Percentiles rank a stretch among this genome's conserved stretches.
Evolutionary conservation across 2,797 vertebrate species (phyloP).

Genomic region (Ciconia nigra): DNA sequence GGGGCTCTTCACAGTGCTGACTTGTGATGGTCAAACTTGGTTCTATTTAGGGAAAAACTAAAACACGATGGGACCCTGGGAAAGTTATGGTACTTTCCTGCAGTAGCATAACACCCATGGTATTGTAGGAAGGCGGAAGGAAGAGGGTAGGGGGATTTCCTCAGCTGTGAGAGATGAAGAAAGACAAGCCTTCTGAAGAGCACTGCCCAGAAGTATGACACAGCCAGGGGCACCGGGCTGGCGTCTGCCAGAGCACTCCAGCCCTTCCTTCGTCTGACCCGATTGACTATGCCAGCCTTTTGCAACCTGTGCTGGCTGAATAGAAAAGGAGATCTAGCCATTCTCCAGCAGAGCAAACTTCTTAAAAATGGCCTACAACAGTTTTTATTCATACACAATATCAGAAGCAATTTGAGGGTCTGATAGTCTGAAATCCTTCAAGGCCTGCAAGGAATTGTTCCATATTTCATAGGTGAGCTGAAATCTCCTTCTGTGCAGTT

Average conservation of each 20-base stretch:
- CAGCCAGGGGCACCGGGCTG: background rate
- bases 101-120: accelerated
- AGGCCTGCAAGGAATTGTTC: slow-evolving; percentile 1
- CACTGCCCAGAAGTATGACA: background rate
- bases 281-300: background rate
- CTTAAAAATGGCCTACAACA: background rate
- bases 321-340: background rate
- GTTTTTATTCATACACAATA: background rate
- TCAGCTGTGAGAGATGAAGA: background rate
- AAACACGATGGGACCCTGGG: background rate
- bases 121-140: background rate
- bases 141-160: background rate
- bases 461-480: background rate
- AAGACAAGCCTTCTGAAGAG: background rate
- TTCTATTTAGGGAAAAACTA: background rate
- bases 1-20: background rate
- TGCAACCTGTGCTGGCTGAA: background rate
- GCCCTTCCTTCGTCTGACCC: background rate
- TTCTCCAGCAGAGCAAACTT: background rate
- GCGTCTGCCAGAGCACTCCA: background rate
- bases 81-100: background rate
- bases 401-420: slow-evolving; percentile 25
- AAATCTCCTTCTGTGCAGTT: background rate
- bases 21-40: background rate
- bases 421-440: background rate